Conservation (phyloP, 2,888 invertebrate species). For the Microctonus brassicae region DNA sequence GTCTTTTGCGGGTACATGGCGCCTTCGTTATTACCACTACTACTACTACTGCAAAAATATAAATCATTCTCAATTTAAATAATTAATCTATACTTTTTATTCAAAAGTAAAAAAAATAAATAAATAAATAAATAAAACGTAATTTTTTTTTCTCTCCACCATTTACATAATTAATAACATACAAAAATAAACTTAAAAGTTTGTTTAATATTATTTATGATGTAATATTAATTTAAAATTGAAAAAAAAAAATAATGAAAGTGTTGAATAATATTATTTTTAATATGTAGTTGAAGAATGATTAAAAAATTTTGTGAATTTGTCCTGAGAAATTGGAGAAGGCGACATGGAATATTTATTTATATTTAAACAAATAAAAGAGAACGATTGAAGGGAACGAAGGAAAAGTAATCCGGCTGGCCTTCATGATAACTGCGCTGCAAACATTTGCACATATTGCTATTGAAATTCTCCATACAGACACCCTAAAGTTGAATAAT, state of each 20-base stretch:
- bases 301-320: neutral
- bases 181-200: no score
- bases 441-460: slow-evolving; percentile 42
- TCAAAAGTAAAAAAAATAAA: no score
- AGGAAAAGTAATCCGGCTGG: slow-evolving; percentile 61
- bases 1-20: neutral
- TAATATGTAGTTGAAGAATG: neutral
- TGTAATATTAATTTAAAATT: no score
- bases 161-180: no score
- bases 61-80: neutral
- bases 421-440: slow-evolving; percentile 62
- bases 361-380: no score
- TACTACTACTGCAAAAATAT: neutral
- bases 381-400: slow-evolving; percentile 53
- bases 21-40: neutral
- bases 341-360: neutral
- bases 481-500: neutral
- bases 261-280: neutral
- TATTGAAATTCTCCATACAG: slow-evolving; percentile 7
- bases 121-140: no score
- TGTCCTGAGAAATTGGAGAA: neutral
- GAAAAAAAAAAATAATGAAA: neutral
- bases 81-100: no score
- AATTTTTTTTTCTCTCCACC: no score
- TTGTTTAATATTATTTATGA: no score